phyloP scores from a whole-genome alignment of 92 coral and sea anemone genomes.

The Ricordea florida region DNA sequence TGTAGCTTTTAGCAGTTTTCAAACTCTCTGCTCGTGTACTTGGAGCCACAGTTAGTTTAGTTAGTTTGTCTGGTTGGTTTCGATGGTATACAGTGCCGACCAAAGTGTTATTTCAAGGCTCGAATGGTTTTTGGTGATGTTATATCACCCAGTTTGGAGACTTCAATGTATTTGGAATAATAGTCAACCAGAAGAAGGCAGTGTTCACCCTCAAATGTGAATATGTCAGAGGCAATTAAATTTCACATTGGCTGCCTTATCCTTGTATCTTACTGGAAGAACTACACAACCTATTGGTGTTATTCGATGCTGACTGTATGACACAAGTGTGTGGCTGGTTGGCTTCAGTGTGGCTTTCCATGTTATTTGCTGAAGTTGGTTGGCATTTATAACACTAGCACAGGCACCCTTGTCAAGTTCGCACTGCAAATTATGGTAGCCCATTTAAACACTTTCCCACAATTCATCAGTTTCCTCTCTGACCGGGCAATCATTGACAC shows the following conservation, averaged over 20 bases:
- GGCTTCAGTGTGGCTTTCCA: conserved; percentile 48
- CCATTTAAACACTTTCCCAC: conserved; percentile 49
- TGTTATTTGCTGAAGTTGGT: conserved; percentile 47
- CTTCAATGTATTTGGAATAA: conserved; percentile 64
- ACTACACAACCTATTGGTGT: conserved; percentile 33
- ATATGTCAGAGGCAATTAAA: conserved; percentile 63
- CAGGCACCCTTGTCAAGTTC: conserved; percentile 52
- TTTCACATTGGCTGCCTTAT: conserved; percentile 15
- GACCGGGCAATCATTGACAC: background rate
- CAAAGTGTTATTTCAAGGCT: conserved; percentile 49
- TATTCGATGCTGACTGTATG: conserved; percentile 51
- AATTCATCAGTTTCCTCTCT: conserved; percentile 15
- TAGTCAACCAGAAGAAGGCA: conserved; percentile 57
- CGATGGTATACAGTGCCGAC: conserved; percentile 44
- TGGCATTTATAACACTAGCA: conserved; percentile 44
- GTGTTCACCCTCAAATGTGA: conserved; percentile 50
- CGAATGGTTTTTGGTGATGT: conserved; percentile 9
- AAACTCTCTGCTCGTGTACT: conserved; percentile 15
- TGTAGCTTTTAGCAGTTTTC: too few relatives aligned
- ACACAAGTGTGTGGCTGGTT: conserved; percentile 55
- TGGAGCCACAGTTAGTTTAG: conserved; percentile 17
- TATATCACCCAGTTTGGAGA: conserved; percentile 37
- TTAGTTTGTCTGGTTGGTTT: too few relatives aligned
- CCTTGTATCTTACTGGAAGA: conserved; percentile 35
- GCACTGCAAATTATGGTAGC: conserved; percentile 24